phyloP scores from a whole-genome alignment of 2,113 vertebrate genomes.

The Myrmecobius fasciatus region DNA sequence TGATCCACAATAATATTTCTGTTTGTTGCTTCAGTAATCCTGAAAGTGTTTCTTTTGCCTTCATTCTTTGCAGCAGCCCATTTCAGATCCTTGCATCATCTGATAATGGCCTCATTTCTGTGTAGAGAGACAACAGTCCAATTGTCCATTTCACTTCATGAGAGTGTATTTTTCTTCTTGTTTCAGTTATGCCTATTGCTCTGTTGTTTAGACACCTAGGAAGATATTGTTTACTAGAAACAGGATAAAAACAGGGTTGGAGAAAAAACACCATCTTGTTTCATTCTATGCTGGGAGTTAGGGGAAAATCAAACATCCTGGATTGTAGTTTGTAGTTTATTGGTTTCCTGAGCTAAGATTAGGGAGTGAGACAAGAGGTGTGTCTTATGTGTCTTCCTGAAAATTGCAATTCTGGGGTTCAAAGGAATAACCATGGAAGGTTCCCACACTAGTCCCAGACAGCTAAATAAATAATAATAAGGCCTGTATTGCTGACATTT shows the following conservation, averaged over 20 bases:
- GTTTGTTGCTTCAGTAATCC: background rate
- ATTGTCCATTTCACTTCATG: conserved; percentile 7
- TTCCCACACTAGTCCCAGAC: conserved; percentile 65
- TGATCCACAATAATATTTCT: background rate
- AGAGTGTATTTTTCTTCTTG: background rate
- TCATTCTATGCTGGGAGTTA: conserved; percentile 46
- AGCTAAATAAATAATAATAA: conserved; percentile 65
- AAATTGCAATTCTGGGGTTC: conserved; percentile 56
- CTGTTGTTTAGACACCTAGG: background rate
- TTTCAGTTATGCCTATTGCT: background rate
- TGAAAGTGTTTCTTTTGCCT: conserved; percentile 1
- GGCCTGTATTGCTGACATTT: conserved; percentile 27
- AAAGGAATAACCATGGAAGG: conserved; percentile 33
- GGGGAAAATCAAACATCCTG: conserved; percentile 61
- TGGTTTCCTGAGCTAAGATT: conserved; percentile 76
- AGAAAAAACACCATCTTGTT: background rate
- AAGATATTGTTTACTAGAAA: background rate
- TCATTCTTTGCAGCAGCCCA: conserved; percentile 2
- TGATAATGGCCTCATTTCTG: background rate
- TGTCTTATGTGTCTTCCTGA: conserved; percentile 72
- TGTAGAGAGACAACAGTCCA: background rate
- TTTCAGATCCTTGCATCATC: background rate
- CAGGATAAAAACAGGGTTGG: background rate
- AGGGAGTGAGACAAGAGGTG: conserved; percentile 60
- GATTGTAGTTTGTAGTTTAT: conserved; percentile 36